Conservation (phyloP, 2,797 vertebrate genomes). For the Protonibea diacanthus region DNA sequence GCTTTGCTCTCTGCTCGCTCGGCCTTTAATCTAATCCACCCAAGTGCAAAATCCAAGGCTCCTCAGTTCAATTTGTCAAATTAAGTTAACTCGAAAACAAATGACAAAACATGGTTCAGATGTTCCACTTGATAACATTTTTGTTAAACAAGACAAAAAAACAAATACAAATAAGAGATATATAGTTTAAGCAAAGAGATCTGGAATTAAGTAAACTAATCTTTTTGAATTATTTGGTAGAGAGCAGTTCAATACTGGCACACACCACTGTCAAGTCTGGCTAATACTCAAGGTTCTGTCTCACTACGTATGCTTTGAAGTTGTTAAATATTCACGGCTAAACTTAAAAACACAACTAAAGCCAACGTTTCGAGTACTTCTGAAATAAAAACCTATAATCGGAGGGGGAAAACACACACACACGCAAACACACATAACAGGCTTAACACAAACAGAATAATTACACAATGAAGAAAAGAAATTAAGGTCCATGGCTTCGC, state of each 20-base stretch:
- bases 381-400: conserved; percentile 78
- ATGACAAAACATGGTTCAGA: conserved; percentile 67
- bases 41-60: conserved; percentile 88
- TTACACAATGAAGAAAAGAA: conserved; percentile 62
- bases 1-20: conserved; percentile 26
- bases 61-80: conserved; percentile 75
- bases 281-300: conserved; percentile 85
- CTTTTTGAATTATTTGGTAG: conserved; percentile 87
- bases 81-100: conserved; percentile 68
- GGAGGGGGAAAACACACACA: conserved; percentile 44
- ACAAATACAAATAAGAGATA: conserved; percentile 53
- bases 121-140: conserved; percentile 76
- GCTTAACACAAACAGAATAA: conserved; percentile 51
- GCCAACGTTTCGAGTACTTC: conserved; percentile 69
- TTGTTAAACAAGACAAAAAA: conserved; percentile 73
- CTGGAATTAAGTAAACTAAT: conserved; percentile 87
- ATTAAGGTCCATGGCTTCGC: conserved; percentile 89
- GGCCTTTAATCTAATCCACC: conserved; percentile 64
- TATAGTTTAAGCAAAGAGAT: conserved; percentile 78
- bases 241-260: conserved; percentile 88
- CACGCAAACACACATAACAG: conserved; percentile 58
- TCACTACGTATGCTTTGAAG: conserved; percentile 73
- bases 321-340: conserved; percentile 77
- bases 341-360: conserved; percentile 76
- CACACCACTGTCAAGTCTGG: conserved; percentile 83